Percentiles rank a stretch among this genome's conserved stretches.
Evolutionary conservation across 30 jellyfish, hydroid and myxozoan species (phyloP).

Genomic region (Euphysa ruthae): DNA sequence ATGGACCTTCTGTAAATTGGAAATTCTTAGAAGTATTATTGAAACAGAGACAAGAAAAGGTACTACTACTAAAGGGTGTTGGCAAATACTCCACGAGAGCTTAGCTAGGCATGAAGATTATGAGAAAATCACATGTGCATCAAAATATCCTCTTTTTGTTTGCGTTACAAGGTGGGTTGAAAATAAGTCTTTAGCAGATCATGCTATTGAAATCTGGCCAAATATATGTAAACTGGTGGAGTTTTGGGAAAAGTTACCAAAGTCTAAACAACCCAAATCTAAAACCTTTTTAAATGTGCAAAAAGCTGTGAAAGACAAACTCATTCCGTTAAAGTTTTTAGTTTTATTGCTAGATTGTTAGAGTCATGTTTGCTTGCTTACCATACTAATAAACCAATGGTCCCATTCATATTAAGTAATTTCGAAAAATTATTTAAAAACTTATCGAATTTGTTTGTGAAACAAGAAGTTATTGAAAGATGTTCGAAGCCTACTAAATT

Average conservation of each 20-base stretch:
- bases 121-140: no score
- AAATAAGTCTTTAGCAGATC: no score
- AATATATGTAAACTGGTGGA: not conserved
- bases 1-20: not conserved
- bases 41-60: not conserved
- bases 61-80: not conserved
- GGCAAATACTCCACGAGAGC: no score
- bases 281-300: not conserved
- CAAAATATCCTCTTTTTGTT: not conserved
- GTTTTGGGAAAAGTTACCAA: no score
- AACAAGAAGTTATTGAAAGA: not conserved
- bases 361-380: conserved; percentile 5
- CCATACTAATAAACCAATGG: conserved; percentile 3
- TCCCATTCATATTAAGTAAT: not conserved
- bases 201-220: not conserved
- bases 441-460: conserved; percentile 5
- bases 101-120: no score
- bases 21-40: not conserved
- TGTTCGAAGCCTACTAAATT: not conserved
- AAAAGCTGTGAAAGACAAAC: conserved; percentile 11
- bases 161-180: not conserved
- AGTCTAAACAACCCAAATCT: not conserved
- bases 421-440: not conserved
- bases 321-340: not conserved
- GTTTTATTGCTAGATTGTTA: not conserved